A percentile compares a stretch with the other conserved stretches of the same genome.
phyloP scores from a whole-genome alignment of 2,888 invertebrate genomes.

The Volucella inanis region DNA sequence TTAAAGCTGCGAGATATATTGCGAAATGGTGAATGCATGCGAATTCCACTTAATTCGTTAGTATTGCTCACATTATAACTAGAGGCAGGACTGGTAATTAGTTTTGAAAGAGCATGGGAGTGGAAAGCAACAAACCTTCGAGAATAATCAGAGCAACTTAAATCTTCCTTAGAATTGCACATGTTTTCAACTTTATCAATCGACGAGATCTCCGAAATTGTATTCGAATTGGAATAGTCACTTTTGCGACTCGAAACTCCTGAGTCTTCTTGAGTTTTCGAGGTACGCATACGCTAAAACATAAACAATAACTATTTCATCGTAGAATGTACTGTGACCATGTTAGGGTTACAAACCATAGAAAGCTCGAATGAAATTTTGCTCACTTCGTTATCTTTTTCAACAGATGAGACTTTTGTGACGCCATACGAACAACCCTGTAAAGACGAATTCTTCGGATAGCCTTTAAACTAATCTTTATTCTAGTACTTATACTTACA shows the following conservation, averaged over 20 bases:
- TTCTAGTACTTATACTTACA: conserved; percentile 76
- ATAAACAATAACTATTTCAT: background rate
- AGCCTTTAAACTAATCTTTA: background rate
- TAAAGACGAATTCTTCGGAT: background rate
- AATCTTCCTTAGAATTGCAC: conserved; percentile 81
- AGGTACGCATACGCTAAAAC: conserved; percentile 78
- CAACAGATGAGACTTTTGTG: conserved; percentile 59
- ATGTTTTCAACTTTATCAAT: conserved; percentile 81
- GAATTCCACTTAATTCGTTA: conserved; percentile 81
- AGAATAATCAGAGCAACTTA: conserved; percentile 83
- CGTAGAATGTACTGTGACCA: background rate
- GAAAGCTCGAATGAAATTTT: conserved; percentile 81
- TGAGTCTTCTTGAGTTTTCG: conserved; percentile 80
- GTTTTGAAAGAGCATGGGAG: conserved; percentile 64
- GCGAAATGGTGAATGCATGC: conserved; percentile 82
- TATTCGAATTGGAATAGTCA: conserved; percentile 83
- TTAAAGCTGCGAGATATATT: conserved; percentile 81
- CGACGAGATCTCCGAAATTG: conserved; percentile 85
- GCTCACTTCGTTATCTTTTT: conserved; percentile 81
- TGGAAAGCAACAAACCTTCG: conserved; percentile 82
- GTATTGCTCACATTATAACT: conserved; percentile 81
- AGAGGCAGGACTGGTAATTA: conserved; percentile 66
- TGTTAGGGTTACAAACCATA: conserved; percentile 76
- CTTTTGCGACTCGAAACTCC: conserved; percentile 85
- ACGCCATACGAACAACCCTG: conserved; percentile 80